phyloP scores from a whole-genome alignment of 2,888 invertebrate species.

The Petrophora chlorosata region DNA sequence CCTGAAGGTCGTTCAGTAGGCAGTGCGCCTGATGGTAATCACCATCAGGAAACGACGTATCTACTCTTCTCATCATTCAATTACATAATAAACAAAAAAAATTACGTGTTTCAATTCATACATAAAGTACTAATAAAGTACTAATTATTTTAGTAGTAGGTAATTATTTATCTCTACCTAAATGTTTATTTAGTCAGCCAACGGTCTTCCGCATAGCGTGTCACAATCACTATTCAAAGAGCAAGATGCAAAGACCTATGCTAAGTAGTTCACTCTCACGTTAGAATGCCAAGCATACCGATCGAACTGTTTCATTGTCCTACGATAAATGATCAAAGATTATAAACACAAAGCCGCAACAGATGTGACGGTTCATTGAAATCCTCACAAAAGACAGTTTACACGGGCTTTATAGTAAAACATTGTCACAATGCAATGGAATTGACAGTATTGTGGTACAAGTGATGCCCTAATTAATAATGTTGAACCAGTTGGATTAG shows the following conservation, averaged over 20 bases:
- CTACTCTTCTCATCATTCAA: no score
- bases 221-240: not conserved
- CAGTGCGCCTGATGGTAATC: no score
- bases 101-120: no score
- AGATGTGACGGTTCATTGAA: slow-evolving; percentile 33
- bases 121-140: no score
- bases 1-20: no score
- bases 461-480: slow-evolving; percentile 32
- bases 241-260: not conserved
- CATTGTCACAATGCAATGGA: slow-evolving; percentile 29
- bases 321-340: slow-evolving; percentile 36
- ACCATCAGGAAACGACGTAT: no score
- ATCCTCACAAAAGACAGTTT: slow-evolving; percentile 41
- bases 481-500: slow-evolving; percentile 21
- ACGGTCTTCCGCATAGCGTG: no score
- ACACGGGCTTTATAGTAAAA: slow-evolving; percentile 33
- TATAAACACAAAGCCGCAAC: slow-evolving; percentile 28
- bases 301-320: slow-evolving; percentile 17
- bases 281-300: slow-evolving; percentile 16
- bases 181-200: no score
- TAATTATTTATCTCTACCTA: no score
- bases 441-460: slow-evolving; percentile 27
- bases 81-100: no score
- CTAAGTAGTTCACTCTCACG: slow-evolving; percentile 6
- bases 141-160: no score